Evolutionary conservation across 2,797 vertebrate species (phyloP).

Genomic region (Petrocephalus schoutedeni): DNA sequence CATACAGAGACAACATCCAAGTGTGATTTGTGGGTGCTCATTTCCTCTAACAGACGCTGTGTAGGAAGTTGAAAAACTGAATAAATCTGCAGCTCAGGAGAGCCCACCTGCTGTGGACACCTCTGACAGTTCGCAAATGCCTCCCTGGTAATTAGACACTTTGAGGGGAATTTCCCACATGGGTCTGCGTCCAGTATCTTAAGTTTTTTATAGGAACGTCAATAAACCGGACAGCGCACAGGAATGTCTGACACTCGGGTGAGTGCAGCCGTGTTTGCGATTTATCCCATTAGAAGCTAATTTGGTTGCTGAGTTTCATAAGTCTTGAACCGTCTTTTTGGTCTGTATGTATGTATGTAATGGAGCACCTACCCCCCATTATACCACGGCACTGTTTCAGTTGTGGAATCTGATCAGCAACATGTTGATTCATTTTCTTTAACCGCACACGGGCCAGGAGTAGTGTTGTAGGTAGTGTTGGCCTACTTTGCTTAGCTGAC

Average conservation of each 20-base stretch:
- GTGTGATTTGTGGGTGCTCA: slow-evolving; percentile 8
- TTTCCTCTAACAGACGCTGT: slow-evolving; percentile 14
- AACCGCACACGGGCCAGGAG: too few species aligned
- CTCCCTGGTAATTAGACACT: slow-evolving; percentile 37
- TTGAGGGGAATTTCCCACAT: slow-evolving; percentile 35
- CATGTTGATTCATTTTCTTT: not conserved
- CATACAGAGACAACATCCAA: not conserved
- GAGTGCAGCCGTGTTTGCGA: slow-evolving; percentile 31
- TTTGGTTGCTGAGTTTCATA: not conserved
- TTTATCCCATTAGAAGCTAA: slow-evolving; percentile 25
- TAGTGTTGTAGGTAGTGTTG: not conserved
- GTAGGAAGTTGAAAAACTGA: slow-evolving; percentile 14
- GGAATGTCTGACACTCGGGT: not conserved
- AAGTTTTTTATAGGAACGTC: slow-evolving; percentile 28
- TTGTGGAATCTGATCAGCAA: not conserved
- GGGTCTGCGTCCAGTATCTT: slow-evolving; percentile 13
- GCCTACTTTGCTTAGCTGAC: not conserved
- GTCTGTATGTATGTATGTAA: not conserved
- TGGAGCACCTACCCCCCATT: not conserved
- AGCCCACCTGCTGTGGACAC: not conserved
- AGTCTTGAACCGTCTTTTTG: not conserved
- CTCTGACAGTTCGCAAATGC: not conserved
- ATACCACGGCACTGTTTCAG: not conserved
- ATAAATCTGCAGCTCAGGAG: not conserved
- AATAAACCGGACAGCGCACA: slow-evolving; percentile 24